phyloP scores from a whole-genome alignment of 2,888 invertebrate genomes.

The Gandaritis pyraliata region DNA sequence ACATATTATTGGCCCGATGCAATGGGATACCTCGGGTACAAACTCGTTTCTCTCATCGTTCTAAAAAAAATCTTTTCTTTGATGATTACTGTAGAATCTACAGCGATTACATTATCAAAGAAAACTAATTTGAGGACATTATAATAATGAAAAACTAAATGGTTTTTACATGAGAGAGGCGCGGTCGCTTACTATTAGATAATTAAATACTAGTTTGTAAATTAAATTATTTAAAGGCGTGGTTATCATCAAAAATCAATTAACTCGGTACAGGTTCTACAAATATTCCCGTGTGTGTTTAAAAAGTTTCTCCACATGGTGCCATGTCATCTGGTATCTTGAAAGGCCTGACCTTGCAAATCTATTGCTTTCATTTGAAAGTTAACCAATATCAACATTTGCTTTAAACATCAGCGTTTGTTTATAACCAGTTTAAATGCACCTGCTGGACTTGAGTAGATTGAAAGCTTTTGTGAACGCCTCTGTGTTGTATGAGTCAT shows the following conservation, averaged over 20 bases:
- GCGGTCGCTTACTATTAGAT: constrained; percentile 29
- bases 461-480: constrained; percentile 20
- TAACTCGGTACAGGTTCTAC: constrained; percentile 46
- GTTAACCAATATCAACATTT: constrained; percentile 39
- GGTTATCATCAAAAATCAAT: constrained; percentile 48
- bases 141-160: too few relatives aligned
- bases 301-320: constrained; percentile 12
- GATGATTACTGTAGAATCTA: too few relatives aligned
- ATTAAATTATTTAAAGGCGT: constrained; percentile 35
- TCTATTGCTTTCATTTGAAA: constrained; percentile 43
- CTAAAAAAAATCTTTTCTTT: too few relatives aligned
- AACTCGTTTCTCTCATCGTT: too few relatives aligned
- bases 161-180: constrained; percentile 8
- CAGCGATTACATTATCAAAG: too few relatives aligned
- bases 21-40: too few relatives aligned
- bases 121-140: too few relatives aligned
- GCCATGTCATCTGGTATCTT: constrained; percentile 34
- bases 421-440: constrained; percentile 9
- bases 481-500: constrained; percentile 17
- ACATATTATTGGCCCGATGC: too few relatives aligned
- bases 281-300: constrained; percentile 8
- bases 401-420: constrained; percentile 10
- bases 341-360: constrained; percentile 38
- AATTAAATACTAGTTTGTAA: constrained; percentile 32
- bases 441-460: constrained; percentile 18